Base-by-base conservation (phyloP, 2,888 invertebrate species). In the Drosophila limbata region DNA sequence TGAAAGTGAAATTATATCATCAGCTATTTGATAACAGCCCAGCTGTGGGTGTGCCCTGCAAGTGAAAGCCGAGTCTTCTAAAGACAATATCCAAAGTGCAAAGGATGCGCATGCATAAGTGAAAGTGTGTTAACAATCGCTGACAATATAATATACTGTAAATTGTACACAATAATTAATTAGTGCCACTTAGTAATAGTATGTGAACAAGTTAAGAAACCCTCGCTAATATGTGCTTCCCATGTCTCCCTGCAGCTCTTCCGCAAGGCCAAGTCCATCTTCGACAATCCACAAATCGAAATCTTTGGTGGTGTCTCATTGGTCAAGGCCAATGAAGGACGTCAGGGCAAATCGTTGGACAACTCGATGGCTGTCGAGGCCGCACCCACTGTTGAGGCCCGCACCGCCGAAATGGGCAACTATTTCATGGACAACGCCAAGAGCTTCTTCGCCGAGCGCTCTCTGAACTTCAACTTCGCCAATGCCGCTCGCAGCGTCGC, bases 381-480 rank as follows among this genome's bases (percentile, higher is more conserved):
- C 2, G 93, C 94, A 13, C 90, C 90, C 64, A 92, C 92, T 70
- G 93, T 94, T 28, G 93, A 93, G 55, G 93, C 93, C 8, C 93
- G 94, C 71, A 94, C 94, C 89, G 92, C 91, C 53, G 94, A 94
- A 69, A 92, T 95, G 75, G 94, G 94, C 90, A 93, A 93, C 79
- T 95, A 94, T 79, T 93, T 95, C 70, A 91, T 94, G 72, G 93
- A 93, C 57, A 93, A 94, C 72, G 93, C 93, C 47, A 92, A 93
- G 78, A 93, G 93, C 74, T 94, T 95, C 92, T 93, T 95, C 69
- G 92, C 93, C 50, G 94, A 94, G 86, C 93, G 95, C 73, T 93
- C 93, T 13, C 83, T 94, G 67, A 92, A 92, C 67, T 93, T 93
- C 90, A 93, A 94, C 84, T 92, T 94, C 72, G 92, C 92, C 53